Evolutionary conservation across 2,888 invertebrate genomes (phyloP).

Genomic region (Apamea crenata): DNA sequence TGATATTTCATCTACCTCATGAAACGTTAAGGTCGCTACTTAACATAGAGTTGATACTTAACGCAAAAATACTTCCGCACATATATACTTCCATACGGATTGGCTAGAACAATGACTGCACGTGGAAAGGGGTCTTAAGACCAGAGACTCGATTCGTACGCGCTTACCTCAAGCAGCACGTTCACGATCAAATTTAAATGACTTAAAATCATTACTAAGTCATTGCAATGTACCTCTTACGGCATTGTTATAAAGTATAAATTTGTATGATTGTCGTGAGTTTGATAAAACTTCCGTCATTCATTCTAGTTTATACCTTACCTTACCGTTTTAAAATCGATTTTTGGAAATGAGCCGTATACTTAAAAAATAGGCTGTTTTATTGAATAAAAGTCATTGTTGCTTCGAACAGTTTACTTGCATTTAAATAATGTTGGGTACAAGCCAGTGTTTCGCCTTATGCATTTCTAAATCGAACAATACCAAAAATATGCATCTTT

Average conservation of each 20-base stretch:
- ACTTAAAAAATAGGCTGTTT: constrained; percentile 10
- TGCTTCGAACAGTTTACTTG: constrained; percentile 4
- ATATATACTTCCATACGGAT: constrained; percentile 39
- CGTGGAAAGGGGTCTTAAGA: not conserved
- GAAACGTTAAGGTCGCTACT: constrained; percentile 53
- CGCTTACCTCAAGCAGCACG: not conserved
- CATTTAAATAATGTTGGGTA: not conserved
- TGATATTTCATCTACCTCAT: constrained; percentile 63
- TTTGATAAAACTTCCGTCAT: not conserved
- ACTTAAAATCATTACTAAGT: not conserved
- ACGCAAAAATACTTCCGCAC: constrained; percentile 52
- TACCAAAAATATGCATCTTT: not conserved
- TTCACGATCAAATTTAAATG: not conserved
- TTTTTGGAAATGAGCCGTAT: not conserved
- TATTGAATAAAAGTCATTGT: constrained; percentile 7
- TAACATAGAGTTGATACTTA: constrained; percentile 54
- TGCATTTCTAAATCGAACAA: constrained; percentile 7
- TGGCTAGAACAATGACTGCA: constrained; percentile 4
- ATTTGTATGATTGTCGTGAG: not conserved
- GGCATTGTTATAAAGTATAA: not conserved
- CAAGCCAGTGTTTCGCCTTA: not conserved
- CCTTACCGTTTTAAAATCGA: not conserved
- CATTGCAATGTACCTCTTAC: not conserved
- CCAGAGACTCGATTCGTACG: not conserved
- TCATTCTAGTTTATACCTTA: not conserved